Base-by-base conservation (phyloP, 2,888 invertebrate genomes). In the Drosophila meridionalis region DNA sequence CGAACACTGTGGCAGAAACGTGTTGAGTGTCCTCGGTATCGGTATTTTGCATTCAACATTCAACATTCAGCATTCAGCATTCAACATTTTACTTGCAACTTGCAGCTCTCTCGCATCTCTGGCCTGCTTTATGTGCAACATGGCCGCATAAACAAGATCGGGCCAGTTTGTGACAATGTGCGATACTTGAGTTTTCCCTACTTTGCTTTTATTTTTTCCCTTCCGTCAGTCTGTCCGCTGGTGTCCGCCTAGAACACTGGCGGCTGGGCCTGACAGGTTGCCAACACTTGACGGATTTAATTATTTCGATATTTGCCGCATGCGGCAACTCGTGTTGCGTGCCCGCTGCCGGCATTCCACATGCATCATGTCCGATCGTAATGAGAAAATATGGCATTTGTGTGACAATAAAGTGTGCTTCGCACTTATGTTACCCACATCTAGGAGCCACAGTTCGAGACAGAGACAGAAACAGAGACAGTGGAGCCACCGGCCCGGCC, bases 371-470 rank as follows among this genome's bases (percentile, higher is more conserved):
- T 91, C 91, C 91, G 86, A 89, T 91, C 91, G 92, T 92, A 92
- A 92, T 92, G 92, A 92, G 91, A 92, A 92, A 92, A 92, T 92
- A 92, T 92, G 91, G 92, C 91, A 88, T 89, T 91, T 92, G 91
- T 90, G 92, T 92, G 92, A 92, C 92, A 92, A 92, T 92, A 92
- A 92, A 92, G 92, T 92, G 90, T 91, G 88, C 92, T 92, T 91
- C 91, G 91, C 91, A 91, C 92, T 92, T 91, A 92, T 91, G 90
- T 92, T 91, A 92, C 92, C 80, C 78, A 83, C 76, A 84, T 55
- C 66, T 64, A 59, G 67, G 50, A 45, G 20, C 64, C 56, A 28
- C 12, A 30, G 32, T 53, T 60, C 53, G 57, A 55, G 47, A 52
- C 58, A 47, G 20, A 30, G 34, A 34, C n/a, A 47, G 20, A 30